Evolutionary conservation across 2,888 invertebrate species (phyloP), one percentile per base, ranked within the genome.

Genomic region (Pachydiplax longipennis): DNA sequence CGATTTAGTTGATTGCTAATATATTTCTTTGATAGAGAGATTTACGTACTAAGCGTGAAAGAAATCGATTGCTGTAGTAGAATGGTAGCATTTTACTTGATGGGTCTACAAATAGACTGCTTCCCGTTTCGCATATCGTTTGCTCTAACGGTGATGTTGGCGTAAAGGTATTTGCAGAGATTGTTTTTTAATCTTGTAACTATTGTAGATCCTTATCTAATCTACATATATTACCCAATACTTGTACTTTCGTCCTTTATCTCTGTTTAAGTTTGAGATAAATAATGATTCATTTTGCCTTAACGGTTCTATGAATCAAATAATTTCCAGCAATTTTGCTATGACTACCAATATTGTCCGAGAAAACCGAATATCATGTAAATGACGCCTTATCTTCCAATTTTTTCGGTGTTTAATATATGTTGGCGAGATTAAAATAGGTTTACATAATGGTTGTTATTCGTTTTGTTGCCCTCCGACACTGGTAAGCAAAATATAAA

Each of bases 81-180:
- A 87, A 87, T 87, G 87, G 87, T 61, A 87, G 87, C 87, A 87
- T 87, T 87, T 87, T 87, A 61, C 87, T 87, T 87, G 87, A 87
- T 87, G 40, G 87, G 87, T 87, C 87, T 87, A 87, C 87, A 87
- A 87, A 87, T 87, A 87, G 87, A 87, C 61, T 61, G 87, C 87
- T 87, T 87, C 87, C 37, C 37, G 65, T 87, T 87, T 87, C 61
- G 37, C 87, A 37, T 87, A 61, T 87, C 35, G 58, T 37, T 61
- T 53, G 58, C 58, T 83, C 18, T 25, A 61, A 87, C 58, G 87
- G 58, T 87, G 53, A 37, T 37, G 61, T 87, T 37, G 37, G 35
- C 37, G 37, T 87, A 61, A 61, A 37, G 87, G 61, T n/a, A 37
- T 61, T n/a, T 61, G n/a, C 22, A 65, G n/a, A 40, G 22, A 87